phyloP scores from a whole-genome alignment of 2,888 invertebrate species.

The Drepana falcataria region DNA sequence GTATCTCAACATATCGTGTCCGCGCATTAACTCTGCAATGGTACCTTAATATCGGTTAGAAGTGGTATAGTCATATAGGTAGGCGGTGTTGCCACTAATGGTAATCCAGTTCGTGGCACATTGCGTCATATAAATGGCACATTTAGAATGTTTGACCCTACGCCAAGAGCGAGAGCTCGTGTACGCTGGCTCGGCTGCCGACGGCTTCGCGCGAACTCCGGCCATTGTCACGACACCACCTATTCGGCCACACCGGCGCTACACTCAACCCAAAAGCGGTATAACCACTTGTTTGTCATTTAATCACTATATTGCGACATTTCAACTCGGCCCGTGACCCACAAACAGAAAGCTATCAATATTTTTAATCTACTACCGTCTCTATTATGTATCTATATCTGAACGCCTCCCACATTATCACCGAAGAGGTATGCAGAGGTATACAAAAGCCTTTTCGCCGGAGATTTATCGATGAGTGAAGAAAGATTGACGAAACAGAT shows the following conservation, averaged over 20 bases:
- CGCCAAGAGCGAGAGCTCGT: slow-evolving; percentile 32
- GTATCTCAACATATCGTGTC: too few relatives aligned
- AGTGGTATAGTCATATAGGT: slow-evolving; percentile 16
- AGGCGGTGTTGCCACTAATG: slow-evolving; percentile 58
- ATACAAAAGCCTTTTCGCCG: too few relatives aligned
- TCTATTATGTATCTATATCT: too few relatives aligned
- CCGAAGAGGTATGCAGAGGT: too few relatives aligned
- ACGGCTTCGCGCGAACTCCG: slow-evolving; percentile 52
- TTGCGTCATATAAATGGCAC: slow-evolving; percentile 68
- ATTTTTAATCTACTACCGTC: slow-evolving; percentile 15
- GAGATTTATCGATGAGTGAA: too few relatives aligned
- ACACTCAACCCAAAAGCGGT: slow-evolving; percentile 30
- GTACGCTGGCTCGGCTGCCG: slow-evolving; percentile 19
- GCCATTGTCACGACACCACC: slow-evolving; percentile 57
- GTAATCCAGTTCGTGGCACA: slow-evolving; percentile 62
- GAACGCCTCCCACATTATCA: too few relatives aligned
- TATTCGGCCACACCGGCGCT: slow-evolving; percentile 16
- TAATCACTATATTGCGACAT: slow-evolving; percentile 35
- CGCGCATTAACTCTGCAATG: too few relatives aligned
- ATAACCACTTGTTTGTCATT: slow-evolving; percentile 37
- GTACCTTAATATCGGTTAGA: not conserved
- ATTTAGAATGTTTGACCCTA: slow-evolving; percentile 73
- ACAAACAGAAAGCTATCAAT: slow-evolving; percentile 18
- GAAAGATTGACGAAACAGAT: too few relatives aligned
- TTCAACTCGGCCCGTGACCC: slow-evolving; percentile 21